Base-by-base conservation (phyloP, 2,888 invertebrate species). In the Cryptus viduatorius region DNA sequence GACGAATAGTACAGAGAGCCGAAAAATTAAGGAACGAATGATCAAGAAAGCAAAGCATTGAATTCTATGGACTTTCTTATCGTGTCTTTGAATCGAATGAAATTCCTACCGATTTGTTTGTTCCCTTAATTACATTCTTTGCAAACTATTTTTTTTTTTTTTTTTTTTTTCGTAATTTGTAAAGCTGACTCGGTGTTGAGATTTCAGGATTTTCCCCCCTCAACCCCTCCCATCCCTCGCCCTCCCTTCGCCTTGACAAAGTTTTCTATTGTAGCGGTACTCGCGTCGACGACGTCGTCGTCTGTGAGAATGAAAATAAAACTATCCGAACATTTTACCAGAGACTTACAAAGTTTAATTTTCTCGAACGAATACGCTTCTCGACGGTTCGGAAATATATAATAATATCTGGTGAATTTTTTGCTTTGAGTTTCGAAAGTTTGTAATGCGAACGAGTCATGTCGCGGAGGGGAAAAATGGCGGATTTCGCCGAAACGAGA, bases 81-180 rank as follows among this genome's bases (percentile, higher is more conserved):
- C 61, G 29, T 84, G 67, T 69, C 78, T 77, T 79, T 50, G 50
- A 76, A 82, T 85, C 79, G 46, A 84, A 83, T 83, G 79, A 84
- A 86, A 85, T 79, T 79, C 69, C 77, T 37, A 72, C 42, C n/a
- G 65, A 61, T 76, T 88, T 79, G 78, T 77, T 68, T 72, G 59
- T 24, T n/a, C 59, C 59, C 24, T 44, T 56, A 42, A 69, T 82
- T 71, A 69, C 69, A 82, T 31, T 61, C 76, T 67, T 24, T 50
- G 80, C 42, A 61, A 77, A 80, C 44, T 69, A 75, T 79, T 85
- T 85, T 83, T 79, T 69, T 4, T 7, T 5, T 37, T 37, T 37
- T n/a, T n/a, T 37, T 37, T 37, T 37, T 37, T 37, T 37, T 37
- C 8, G 37, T 37, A 8, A 37, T 37, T 37, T 7, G 37, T 7